Base-by-base conservation (phyloP, 2,888 invertebrate species). In the Agonopterix arenella region DNA sequence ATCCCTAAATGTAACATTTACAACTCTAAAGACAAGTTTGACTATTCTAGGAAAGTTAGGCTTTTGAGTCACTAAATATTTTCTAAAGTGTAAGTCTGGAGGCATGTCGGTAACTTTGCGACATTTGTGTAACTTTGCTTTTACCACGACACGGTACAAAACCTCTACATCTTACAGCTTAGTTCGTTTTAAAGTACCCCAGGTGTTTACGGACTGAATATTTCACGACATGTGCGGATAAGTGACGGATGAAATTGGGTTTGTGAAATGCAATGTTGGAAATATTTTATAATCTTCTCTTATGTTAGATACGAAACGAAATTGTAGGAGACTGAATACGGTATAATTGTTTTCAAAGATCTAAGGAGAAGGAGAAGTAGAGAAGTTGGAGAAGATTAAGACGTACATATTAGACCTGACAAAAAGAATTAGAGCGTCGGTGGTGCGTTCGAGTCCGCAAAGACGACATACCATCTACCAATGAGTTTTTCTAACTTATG, bases 71-170 rank as follows among this genome's bases (percentile, higher is more conserved):
- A 28, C 28, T 40, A 40, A n/a, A 40, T 40, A 40, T 40, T 40
- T n/a, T 50, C 43, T 11, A 47, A 46, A 52, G 40, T 41, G 38
- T 37, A 38, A 46, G 49, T 49, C 54, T 49, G 52, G 51, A 51
- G 44, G 18, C 18, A 44, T 51, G 46, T 51, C 47, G 36, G 45
- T 28, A 59, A 55, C 57, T 66, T 66, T 55, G 48, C 51, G 53
- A 59, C 56, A 51, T 49, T 54, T 51, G 52, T 55, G 55, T 56
- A 61, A 66, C 61, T 66, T 62, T 47, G 58, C 58, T 64, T 58
- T 64, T 63, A 61, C 53, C 51, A 49, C 50, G 36, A 55, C 51
- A 54, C 47, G n/a, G 50, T 47, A 48, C 40, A 47, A 55, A 54
- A 56, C 55, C 55, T 54, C 51, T 56, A 53, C 63, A 62, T 59